phyloP scores from a whole-genome alignment of 2,113 vertebrate species.

The Erinaceus europaeus region DNA sequence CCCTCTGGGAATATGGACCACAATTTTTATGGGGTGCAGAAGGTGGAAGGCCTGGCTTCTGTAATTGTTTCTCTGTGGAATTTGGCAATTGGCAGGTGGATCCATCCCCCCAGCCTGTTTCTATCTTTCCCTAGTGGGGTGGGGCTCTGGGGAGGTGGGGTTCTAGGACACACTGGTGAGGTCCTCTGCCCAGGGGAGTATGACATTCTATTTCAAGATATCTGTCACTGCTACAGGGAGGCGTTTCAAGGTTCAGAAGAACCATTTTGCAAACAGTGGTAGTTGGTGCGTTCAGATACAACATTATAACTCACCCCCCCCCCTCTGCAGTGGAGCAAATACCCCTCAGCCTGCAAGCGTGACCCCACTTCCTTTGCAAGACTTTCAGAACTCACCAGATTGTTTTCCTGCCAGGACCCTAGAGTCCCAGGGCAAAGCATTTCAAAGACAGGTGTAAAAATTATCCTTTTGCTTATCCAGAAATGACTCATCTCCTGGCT shows the following conservation, averaged over 20 bases:
- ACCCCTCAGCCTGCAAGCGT: not conserved
- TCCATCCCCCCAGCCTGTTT: too few relatives aligned
- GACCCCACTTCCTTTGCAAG: not conserved
- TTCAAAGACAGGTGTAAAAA: slow-evolving; percentile 33
- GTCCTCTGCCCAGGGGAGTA: too few relatives aligned
- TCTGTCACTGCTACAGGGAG: not conserved
- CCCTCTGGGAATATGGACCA: too few relatives aligned
- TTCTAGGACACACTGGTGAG: too few relatives aligned
- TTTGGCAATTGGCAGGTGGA: too few relatives aligned
- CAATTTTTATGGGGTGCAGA: too few relatives aligned
- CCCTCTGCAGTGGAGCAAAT: not conserved
- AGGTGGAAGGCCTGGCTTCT: too few relatives aligned
- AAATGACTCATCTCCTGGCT: slow-evolving; percentile 30
- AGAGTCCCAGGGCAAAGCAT: not conserved
- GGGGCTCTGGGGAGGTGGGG: too few relatives aligned
- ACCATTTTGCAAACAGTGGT: not conserved
- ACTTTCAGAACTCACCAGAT: slow-evolving; percentile 13
- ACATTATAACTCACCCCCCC: not conserved
- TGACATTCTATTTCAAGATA: not conserved
- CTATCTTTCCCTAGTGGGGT: too few relatives aligned
- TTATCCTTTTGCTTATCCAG: slow-evolving; percentile 8
- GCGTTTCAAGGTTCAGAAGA: not conserved
- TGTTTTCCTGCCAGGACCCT: not conserved
- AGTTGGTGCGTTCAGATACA: not conserved
- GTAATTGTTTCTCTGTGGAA: too few relatives aligned